A percentile compares a stretch with the other conserved stretches of the same genome.
Conservation (phyloP, 37 sponge, comb jelly and placozoan species). For the Tethya wilhelma region DNA sequence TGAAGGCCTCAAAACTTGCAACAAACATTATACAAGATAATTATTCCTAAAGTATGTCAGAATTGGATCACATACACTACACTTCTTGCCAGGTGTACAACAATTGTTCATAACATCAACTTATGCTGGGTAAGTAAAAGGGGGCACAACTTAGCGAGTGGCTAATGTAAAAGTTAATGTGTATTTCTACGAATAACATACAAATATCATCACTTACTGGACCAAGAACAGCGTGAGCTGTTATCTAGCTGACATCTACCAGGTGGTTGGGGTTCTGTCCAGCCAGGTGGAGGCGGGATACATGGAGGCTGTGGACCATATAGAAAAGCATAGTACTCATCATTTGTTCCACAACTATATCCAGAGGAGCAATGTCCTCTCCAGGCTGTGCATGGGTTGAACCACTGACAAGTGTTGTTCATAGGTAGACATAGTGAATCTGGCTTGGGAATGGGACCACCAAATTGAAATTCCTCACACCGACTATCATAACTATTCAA, state of each 20-base stretch:
- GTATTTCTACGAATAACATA: no score
- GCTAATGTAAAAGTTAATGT: no score
- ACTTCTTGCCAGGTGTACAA: no score
- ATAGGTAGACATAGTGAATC: conserved; percentile 13
- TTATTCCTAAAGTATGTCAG: no score
- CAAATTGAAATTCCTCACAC: no score
- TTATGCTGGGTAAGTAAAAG: no score
- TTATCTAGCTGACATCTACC: conserved; percentile 10
- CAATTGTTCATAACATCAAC: no score
- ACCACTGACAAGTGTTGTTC: conserved; percentile 30
- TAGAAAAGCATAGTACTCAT: conserved; percentile 4
- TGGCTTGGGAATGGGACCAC: background rate
- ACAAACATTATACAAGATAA: no score
- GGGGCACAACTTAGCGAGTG: no score
- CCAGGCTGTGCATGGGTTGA: conserved; percentile 35
- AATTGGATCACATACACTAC: no score
- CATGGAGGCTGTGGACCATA: conserved; percentile 31
- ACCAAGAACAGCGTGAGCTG: conserved; percentile 25
- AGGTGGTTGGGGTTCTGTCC: background rate
- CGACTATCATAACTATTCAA: background rate
- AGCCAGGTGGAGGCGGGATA: background rate
- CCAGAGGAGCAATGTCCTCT: background rate
- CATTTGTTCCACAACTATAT: conserved; percentile 22
- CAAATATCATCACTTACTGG: conserved; percentile 8
- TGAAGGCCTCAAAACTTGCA: no score